Evolutionary conservation across 2,888 invertebrate species (phyloP), one percentile per base, ranked within the genome.

Genomic region (Drosophila austrosaltans): DNA sequence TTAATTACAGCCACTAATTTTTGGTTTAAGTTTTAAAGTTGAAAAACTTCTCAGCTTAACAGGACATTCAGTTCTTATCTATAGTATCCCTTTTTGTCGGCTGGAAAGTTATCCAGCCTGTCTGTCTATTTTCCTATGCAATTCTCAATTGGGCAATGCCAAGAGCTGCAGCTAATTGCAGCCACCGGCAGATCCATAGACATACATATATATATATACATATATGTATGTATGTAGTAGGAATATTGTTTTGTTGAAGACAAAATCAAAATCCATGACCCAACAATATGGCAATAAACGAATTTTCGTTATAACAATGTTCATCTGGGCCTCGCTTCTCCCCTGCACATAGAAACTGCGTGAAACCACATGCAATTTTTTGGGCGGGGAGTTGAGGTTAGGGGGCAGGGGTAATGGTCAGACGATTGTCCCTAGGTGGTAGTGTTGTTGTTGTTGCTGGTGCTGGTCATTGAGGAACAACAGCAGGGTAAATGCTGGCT

Each of bases 301-400:
- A 78, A 80, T 78, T 78, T 86, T 74, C 72, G 74, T 71, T 69
- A 69, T 78, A 74, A 66, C 81, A 78, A 80, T 70, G 66, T 69
- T 61, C 69, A 60, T 10, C 44, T 57, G 48, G 28, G n/a, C 16
- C 28, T 10, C 39, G 28, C 28, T 30, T 30, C 2, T 39, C 16
- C 10, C 3, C 8, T 28, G 1, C 16, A 48, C 40, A 40, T 22
- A 69, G 82, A 75, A 85, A 75, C 81, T 80, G 72, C 71, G 74
- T 86, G 56, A 60, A 74, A 80, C 82, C 82, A 60, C 87, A 82
- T 86, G 76, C 87, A 82, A 82, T 82, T 86, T 83, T 83, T 25
- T 7, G 44, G 72, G 28, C 2, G 28, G 28, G 10, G 36, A 0
- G 36, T 2, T 69, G 59, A 40, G 42, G 56, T 54, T 40, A 61